Evolutionary conservation across 2,113 vertebrate genomes (phyloP).

Genomic region (Marcusenius ussheri): DNA sequence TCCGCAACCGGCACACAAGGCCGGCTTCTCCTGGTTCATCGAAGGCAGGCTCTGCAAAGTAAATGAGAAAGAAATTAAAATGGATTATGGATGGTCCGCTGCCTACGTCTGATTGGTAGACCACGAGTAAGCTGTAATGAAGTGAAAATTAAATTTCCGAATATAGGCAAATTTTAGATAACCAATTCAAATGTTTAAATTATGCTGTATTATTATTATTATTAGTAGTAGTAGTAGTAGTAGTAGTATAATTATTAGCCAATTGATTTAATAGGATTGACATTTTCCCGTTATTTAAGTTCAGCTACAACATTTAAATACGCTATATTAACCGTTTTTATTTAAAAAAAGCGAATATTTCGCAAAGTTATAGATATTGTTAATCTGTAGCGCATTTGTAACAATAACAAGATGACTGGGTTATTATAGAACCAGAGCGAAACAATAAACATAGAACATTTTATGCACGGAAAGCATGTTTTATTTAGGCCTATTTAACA

Average conservation of each 20-base stretch:
- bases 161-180: not conserved
- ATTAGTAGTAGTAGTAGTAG: not conserved
- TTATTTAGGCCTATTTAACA: not conserved
- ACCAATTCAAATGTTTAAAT: not conserved
- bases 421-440: not conserved
- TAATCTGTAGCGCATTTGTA: not conserved
- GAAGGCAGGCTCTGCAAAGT: slow-evolving; percentile 82
- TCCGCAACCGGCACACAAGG: slow-evolving; percentile 93
- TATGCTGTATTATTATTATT: not conserved
- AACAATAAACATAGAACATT: not conserved
- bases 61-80: slow-evolving; percentile 13
- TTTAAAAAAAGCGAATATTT: not conserved
- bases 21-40: slow-evolving; percentile 93
- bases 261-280: not conserved
- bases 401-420: not conserved
- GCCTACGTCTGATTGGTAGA: not conserved
- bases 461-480: not conserved
- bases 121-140: not conserved
- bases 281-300: not conserved
- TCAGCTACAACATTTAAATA: not conserved
- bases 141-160: not conserved
- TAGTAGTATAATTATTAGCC: not conserved
- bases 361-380: not conserved
- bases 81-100: not conserved
- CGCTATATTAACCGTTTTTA: not conserved